Evolutionary conservation across 2,797 vertebrate species (phyloP).

Genomic region (Melanotaenia maccullochi): DNA sequence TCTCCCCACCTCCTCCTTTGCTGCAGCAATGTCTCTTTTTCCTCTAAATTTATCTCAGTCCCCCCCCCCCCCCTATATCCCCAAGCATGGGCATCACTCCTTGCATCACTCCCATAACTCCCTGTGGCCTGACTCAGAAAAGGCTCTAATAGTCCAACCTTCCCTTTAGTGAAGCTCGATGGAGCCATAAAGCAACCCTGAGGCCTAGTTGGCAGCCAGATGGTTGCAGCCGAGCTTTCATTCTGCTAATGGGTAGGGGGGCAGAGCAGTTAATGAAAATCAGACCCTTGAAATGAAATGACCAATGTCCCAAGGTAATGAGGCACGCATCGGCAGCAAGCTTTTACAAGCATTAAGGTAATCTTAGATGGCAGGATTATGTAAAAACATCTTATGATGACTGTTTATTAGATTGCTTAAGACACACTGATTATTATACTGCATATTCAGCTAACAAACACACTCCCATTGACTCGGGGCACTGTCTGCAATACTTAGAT

Average conservation of each 20-base stretch:
- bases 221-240: conserved; percentile 76
- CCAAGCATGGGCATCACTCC: conserved; percentile 51
- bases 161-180: conserved; percentile 70
- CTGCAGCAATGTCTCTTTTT: conserved; percentile 50
- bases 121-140: conserved; percentile 62
- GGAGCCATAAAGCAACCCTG: conserved; percentile 74
- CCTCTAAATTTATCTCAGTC: conserved; percentile 66
- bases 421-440: conserved; percentile 68
- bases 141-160: conserved; percentile 66
- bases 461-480: conserved; percentile 60
- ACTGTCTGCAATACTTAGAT: conserved; percentile 65
- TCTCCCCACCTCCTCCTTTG: conserved; percentile 46
- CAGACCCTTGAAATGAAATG: conserved; percentile 84
- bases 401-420: conserved; percentile 72
- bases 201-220: conserved; percentile 79
- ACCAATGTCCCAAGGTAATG: conserved; percentile 83
- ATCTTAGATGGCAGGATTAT: conserved; percentile 79
- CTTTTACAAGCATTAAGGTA: conserved; percentile 79
- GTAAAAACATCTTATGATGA: conserved; percentile 78
- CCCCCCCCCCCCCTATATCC: conserved; percentile 20
- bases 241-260: conserved; percentile 78
- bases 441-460: conserved; percentile 68
- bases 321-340: conserved; percentile 70
- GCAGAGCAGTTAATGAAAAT: conserved; percentile 83
- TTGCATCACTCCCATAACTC: conserved; percentile 58